phyloP scores from a whole-genome alignment of 2,113 vertebrate genomes.

The Alouatta palliata region DNA sequence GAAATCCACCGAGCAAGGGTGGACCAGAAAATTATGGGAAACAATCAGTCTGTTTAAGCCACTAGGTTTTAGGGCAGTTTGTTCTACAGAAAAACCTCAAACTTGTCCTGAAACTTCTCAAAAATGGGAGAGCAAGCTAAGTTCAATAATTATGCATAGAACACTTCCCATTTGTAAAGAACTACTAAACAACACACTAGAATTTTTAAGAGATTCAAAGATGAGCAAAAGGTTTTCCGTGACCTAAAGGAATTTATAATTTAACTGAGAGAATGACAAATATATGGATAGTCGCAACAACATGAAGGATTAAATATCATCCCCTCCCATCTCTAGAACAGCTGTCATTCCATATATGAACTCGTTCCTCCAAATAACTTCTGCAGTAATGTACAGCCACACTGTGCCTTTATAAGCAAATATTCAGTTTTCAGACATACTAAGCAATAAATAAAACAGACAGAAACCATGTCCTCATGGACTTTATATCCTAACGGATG shows the following conservation, averaged over 20 bases:
- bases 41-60: neutral
- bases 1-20: neutral
- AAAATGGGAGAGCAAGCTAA: neutral
- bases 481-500: neutral
- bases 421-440: neutral
- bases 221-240: neutral
- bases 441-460: neutral
- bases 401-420: neutral
- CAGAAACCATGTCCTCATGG: neutral
- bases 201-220: neutral
- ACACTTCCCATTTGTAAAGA: neutral
- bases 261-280: neutral
- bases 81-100: neutral
- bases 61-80: neutral
- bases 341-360: neutral
- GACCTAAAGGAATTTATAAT: neutral
- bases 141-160: neutral
- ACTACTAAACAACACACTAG: neutral
- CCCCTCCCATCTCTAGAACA: neutral
- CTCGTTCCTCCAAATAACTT: neutral
- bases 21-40: neutral
- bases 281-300: neutral
- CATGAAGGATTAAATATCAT: neutral
- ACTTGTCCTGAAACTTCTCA: neutral
- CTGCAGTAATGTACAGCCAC: neutral